A percentile compares a stretch with the other conserved stretches of the same genome.
phyloP scores from a whole-genome alignment of 2,797 vertebrate genomes.

The Peromyscus attwateri region DNA sequence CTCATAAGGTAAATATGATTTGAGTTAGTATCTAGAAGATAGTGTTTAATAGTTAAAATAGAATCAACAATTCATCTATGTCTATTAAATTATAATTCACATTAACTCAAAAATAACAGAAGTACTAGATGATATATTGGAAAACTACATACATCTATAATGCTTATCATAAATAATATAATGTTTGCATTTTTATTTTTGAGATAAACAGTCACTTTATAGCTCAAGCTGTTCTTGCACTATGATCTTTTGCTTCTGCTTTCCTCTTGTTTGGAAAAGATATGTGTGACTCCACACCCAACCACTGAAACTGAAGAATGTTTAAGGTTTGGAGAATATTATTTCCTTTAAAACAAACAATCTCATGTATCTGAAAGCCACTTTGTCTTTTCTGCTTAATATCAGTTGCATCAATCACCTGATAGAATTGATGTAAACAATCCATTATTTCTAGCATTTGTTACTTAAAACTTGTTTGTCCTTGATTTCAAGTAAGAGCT shows the following conservation, averaged over 20 bases:
- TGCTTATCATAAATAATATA: neutral
- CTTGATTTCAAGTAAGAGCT: neutral
- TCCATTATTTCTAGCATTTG: neutral
- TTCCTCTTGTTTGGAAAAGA: neutral
- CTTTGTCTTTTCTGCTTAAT: neutral
- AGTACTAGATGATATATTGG: neutral
- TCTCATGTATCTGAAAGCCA: neutral
- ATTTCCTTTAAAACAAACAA: neutral
- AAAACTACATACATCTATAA: neutral
- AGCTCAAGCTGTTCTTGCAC: fast-evolving
- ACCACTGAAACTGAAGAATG: neutral
- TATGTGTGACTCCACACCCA: neutral
- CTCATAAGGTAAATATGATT: neutral
- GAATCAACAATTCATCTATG: neutral
- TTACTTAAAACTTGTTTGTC: neutral
- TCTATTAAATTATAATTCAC: neutral
- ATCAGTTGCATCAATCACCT: neutral
- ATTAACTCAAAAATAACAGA: neutral
- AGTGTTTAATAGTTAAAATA: neutral
- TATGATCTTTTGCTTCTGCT: neutral
- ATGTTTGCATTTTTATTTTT: neutral
- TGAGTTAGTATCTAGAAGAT: neutral
- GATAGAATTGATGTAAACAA: neutral
- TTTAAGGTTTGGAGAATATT: neutral
- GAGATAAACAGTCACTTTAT: neutral